A percentile compares a stretch with the other conserved stretches of the same genome.
Conservation (phyloP, 2,888 invertebrate species). For the Amblyteles armatorius region DNA sequence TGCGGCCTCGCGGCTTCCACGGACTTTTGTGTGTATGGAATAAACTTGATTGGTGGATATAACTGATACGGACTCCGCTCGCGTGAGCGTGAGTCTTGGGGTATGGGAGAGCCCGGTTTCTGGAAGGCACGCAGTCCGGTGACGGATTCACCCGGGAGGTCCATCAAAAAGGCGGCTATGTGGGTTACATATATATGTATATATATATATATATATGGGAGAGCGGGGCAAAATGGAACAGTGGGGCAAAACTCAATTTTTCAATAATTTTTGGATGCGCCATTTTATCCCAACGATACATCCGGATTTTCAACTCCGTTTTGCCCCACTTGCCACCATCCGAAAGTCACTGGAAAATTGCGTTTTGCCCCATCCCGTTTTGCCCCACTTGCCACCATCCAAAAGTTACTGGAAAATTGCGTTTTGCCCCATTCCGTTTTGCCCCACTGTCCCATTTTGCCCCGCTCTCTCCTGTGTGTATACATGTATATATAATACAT, state of each 20-base stretch:
- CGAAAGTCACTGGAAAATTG: too few relatives aligned
- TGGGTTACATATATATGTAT: neutral
- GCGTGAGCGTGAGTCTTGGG: neutral
- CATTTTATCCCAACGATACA: too few relatives aligned
- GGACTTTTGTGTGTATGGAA: neutral
- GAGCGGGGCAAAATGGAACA: too few relatives aligned
- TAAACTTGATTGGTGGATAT: constrained; percentile 8
- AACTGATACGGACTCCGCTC: neutral
- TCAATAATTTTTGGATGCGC: too few relatives aligned
- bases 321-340: too few relatives aligned
- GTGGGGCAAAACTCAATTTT: too few relatives aligned
- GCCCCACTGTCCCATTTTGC: too few relatives aligned
- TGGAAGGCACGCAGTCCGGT: neutral
- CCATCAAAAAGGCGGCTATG: constrained; percentile 16
- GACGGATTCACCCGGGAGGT: constrained; percentile 6
- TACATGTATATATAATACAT: neutral
- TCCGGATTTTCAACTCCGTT: too few relatives aligned
- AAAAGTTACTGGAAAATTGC: too few relatives aligned
- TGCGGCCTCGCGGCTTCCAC: constrained; percentile 58
- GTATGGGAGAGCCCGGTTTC: neutral
- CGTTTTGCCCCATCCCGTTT: too few relatives aligned
- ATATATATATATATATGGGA: neutral
- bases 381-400: too few relatives aligned
- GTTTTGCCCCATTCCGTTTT: too few relatives aligned
- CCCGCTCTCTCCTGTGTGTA: neutral